Conservation (phyloP, 2,797 vertebrate species). For the Cygnus olor region DNA sequence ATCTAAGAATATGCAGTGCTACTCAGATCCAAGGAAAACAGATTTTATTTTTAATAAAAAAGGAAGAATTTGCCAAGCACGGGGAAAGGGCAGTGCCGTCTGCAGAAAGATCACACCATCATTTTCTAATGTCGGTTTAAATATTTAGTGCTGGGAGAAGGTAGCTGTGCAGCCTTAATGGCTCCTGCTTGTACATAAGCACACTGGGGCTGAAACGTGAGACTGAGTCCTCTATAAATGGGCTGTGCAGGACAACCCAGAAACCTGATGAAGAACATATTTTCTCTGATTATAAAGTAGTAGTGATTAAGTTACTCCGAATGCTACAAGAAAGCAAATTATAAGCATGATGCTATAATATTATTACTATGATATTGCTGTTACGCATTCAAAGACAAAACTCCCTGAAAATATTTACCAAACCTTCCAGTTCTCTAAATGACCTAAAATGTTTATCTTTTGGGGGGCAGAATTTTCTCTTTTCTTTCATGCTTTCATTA, state of each 20-base stretch:
- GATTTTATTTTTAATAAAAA: neutral
- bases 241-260: neutral
- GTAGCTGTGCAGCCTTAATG: neutral
- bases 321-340: neutral
- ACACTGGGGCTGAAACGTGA: neutral
- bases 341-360: neutral
- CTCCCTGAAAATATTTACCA: neutral
- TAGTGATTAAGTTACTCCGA: neutral
- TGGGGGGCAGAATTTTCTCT: neutral
- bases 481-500: neutral
- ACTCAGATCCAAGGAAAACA: neutral
- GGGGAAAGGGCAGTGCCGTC: neutral
- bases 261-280: neutral
- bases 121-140: neutral
- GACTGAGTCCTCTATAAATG: neutral
- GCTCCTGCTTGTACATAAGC: neutral
- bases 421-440: neutral
- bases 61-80: neutral
- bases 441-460: neutral
- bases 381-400: neutral
- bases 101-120: neutral
- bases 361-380: neutral
- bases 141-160: neutral
- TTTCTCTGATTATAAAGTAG: neutral
- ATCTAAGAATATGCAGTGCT: neutral